Percentiles rank a stretch among this genome's conserved stretches.
Evolutionary conservation across 2,888 invertebrate genomes (phyloP).

Genomic region (Euplexia lucipara): DNA sequence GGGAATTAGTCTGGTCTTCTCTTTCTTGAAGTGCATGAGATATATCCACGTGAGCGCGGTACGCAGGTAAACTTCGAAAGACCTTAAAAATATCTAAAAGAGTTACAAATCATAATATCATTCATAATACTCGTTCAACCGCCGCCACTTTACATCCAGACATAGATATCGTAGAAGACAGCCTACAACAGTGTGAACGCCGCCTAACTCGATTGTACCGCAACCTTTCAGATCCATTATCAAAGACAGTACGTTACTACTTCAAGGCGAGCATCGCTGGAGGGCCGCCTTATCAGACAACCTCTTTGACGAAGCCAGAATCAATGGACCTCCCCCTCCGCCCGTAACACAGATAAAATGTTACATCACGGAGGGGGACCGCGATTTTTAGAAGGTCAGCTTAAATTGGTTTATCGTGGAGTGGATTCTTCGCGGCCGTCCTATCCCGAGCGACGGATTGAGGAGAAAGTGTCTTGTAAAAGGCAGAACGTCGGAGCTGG

Average conservation of each 20-base stretch:
- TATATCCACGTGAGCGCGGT: not conserved
- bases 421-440: slow-evolving; percentile 64
- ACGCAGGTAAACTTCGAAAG: not conserved
- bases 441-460: slow-evolving; percentile 62
- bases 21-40: not conserved
- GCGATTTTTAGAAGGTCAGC: slow-evolving; percentile 58
- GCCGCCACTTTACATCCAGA: slow-evolving; percentile 30
- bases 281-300: slow-evolving; percentile 72
- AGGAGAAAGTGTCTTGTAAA: slow-evolving; percentile 65
- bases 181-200: slow-evolving; percentile 45
- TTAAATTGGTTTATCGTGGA: slow-evolving; percentile 61
- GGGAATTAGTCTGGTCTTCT: too few species aligned
- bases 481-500: slow-evolving; percentile 57
- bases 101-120: slow-evolving; percentile 6
- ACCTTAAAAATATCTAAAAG: slow-evolving; percentile 2
- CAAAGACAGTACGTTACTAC: slow-evolving; percentile 74
- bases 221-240: slow-evolving; percentile 74
- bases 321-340: slow-evolving; percentile 62
- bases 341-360: slow-evolving; percentile 43
- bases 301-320: slow-evolving; percentile 66
- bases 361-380: slow-evolving; percentile 23
- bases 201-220: slow-evolving; percentile 61
- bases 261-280: slow-evolving; percentile 70
- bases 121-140: slow-evolving; percentile 15
- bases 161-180: slow-evolving; percentile 18